Base-by-base conservation (phyloP, 2,113 vertebrate genomes). In the Microtus pennsylvanicus region DNA sequence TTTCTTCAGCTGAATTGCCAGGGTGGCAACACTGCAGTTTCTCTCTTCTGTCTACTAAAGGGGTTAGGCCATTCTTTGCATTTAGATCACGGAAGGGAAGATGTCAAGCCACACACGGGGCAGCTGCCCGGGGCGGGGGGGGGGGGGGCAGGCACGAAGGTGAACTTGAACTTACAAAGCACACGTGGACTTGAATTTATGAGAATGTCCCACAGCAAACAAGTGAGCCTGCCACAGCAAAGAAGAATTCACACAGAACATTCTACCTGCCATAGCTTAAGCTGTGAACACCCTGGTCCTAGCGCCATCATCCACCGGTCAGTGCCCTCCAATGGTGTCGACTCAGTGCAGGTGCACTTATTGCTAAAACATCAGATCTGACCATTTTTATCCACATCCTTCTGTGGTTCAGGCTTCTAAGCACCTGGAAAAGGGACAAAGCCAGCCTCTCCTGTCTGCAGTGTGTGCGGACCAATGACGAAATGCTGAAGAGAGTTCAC, bases 111-210 rank as follows among this genome's bases (percentile, higher is more conserved):
- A 38, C 2, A 0, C 28, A 7, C 12, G 47, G 30, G 75, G 28
- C 80, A 93, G 47, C 61, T 67, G 33, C 58, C 70, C 10, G 26
- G 63, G 47, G 47, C 0, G 8, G 47, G 47, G 50, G 50, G 50
- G 50, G 42, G 42, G 42, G 42, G 38, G 58, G 11, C 26, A 78
- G 19, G 69, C 33, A 77, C 17, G 21, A 30, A 78, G 78, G 24
- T 21, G 5, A n/a, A 1, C 61, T 88, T 52, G 16, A 0, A 7
- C 21, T 3, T n/a, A 55, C 24, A 21, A 24, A 2, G 45, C 5
- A 1, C 16, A 22, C 28, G 26, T 58, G 22, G 13, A n/a, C 13
- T 30, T 47, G 82, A 30, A 61, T 38, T 89, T 42, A 8, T 30
- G 55, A 72, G 0, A 0, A 42, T 9, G 1, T 17, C 65, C 55